These are phyloP conservation scores for Rhorus exstirpatorius DNA, from an alignment of 2,888 invertebrate genomes.

Conservation along the genomic window DNA sequence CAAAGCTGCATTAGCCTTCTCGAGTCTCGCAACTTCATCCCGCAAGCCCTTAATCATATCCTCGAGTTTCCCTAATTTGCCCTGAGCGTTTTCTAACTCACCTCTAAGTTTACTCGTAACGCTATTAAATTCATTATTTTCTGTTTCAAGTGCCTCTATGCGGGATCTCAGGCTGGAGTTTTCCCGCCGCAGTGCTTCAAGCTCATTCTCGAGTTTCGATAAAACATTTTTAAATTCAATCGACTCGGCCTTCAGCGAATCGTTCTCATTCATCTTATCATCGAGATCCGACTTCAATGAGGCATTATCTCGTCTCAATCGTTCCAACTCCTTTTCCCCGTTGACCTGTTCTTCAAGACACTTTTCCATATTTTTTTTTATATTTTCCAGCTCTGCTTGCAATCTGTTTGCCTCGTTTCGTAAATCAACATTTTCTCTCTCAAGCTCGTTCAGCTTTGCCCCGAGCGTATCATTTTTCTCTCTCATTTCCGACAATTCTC, in stretches of 20 bases:
- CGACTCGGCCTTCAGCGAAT: slow-evolving; percentile 51
- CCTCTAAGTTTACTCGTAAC: slow-evolving; percentile 29
- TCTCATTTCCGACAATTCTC: slow-evolving; percentile 53
- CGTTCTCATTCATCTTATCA: slow-evolving; percentile 35
- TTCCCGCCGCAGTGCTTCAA: slow-evolving; percentile 56
- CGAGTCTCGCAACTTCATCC: slow-evolving; percentile 59
- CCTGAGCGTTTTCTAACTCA: slow-evolving; percentile 48
- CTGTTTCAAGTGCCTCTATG: slow-evolving; percentile 43
- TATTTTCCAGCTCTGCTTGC: slow-evolving; percentile 47
- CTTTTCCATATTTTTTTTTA: slow-evolving; percentile 56
- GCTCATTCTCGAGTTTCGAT: slow-evolving; percentile 47
- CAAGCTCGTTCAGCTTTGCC: slow-evolving; percentile 33
- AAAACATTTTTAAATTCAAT: slow-evolving; percentile 56
- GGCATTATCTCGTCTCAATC: slow-evolving; percentile 44
- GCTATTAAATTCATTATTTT: slow-evolving; percentile 64
- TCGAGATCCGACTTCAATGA: slow-evolving; percentile 60
- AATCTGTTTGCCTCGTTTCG: slow-evolving; percentile 40
- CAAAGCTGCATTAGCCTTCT: slow-evolving; percentile 60
- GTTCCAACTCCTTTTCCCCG: slow-evolving; percentile 48
- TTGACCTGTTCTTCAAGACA: slow-evolving; percentile 39
- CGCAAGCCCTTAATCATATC: slow-evolving; percentile 49
- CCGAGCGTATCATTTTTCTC: slow-evolving; percentile 47
- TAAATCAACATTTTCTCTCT: slow-evolving; percentile 48
- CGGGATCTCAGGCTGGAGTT: slow-evolving; percentile 48
- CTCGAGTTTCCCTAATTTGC: slow-evolving; percentile 51